Conservation (phyloP, 1,140 invertebrate species). For the Trichonephila clavipes region DNA sequence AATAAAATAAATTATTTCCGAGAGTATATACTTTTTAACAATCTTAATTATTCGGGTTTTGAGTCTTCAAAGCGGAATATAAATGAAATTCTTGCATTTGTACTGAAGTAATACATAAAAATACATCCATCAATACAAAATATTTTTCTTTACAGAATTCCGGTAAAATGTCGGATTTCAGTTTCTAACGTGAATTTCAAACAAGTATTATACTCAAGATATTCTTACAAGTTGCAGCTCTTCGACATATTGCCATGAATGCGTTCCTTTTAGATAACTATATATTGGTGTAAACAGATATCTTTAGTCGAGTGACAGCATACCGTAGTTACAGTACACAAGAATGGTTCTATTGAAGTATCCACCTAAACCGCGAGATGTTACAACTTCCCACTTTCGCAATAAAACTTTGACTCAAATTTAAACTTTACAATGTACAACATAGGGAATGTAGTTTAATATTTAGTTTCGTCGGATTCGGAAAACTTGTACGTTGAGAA, state of each 20-base stretch:
- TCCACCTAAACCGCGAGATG: not conserved
- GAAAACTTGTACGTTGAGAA: not conserved
- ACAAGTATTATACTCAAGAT: too few relatives aligned
- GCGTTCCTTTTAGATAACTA: not conserved
- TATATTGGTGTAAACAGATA: not conserved
- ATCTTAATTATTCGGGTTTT: too few relatives aligned
- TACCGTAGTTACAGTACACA: not conserved
- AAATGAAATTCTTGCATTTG: too few relatives aligned
- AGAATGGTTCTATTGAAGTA: not conserved
- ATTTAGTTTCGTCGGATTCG: not conserved
- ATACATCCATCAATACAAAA: too few relatives aligned
- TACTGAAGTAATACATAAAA: too few relatives aligned
- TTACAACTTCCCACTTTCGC: not conserved
- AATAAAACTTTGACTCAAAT: not conserved
- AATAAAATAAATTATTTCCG: too few relatives aligned
- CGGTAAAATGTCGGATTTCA: too few relatives aligned
- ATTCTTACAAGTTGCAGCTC: not conserved
- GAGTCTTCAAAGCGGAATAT: too few relatives aligned
- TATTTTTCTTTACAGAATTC: too few relatives aligned
- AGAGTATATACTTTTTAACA: too few relatives aligned
- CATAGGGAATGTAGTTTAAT: not conserved
- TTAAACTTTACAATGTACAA: not conserved
- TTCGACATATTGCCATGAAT: not conserved
- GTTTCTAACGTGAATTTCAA: too few relatives aligned
- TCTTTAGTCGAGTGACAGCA: not conserved